phyloP scores from a whole-genome alignment of 2,888 invertebrate genomes.

The Philereme vetulata region DNA sequence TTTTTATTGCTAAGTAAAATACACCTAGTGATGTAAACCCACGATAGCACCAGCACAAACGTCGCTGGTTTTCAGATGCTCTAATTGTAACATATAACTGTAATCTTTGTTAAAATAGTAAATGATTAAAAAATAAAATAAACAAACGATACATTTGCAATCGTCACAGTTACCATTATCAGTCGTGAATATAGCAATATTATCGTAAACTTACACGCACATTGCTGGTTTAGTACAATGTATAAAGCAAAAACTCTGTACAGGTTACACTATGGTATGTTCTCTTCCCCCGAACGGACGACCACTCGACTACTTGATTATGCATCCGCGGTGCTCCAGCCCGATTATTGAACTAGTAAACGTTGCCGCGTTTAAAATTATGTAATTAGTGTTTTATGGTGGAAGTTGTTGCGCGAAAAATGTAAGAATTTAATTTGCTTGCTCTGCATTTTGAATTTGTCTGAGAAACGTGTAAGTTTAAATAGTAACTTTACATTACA shows the following conservation, averaged over 20 bases:
- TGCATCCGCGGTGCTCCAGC: constrained; percentile 76
- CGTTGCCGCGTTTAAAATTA: constrained; percentile 50
- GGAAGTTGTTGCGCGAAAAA: constrained; percentile 28
- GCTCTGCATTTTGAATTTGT: background rate
- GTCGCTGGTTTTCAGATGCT: too few species aligned
- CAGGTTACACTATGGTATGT: constrained; percentile 32
- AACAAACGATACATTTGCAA: too few species aligned
- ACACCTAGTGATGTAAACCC: too few species aligned
- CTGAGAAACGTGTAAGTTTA: background rate
- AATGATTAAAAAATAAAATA: too few species aligned
- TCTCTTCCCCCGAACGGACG: constrained; percentile 49
- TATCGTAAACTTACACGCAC: too few species aligned
- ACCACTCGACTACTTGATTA: constrained; percentile 77
- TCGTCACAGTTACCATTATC: too few species aligned
- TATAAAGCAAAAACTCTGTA: background rate
- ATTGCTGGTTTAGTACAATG: background rate
- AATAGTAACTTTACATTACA: too few species aligned
- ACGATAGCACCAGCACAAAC: too few species aligned
- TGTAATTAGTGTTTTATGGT: constrained; percentile 36
- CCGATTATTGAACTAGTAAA: constrained; percentile 81
- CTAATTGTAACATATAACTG: too few species aligned
- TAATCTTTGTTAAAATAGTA: too few species aligned
- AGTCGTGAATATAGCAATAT: too few species aligned
- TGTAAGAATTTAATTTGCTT: constrained; percentile 20
- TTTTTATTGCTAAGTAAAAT: too few species aligned